Evolutionary conservation across 2,888 invertebrate genomes (phyloP).

Genomic region (Nephrocerus scutellatus): DNA sequence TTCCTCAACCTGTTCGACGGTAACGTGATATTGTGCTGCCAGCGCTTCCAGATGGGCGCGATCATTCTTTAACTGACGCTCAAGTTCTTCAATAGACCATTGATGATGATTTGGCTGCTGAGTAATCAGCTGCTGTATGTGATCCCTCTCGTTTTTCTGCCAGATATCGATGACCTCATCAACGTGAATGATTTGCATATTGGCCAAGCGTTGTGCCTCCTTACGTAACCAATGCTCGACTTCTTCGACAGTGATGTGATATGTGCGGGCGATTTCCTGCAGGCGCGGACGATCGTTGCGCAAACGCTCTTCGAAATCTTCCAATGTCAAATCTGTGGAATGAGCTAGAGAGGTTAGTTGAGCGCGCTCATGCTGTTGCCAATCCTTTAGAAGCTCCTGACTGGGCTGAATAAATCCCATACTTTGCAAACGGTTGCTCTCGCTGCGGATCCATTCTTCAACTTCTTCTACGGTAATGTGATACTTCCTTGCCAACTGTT

Average conservation of each 20-base stretch:
- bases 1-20: constrained; percentile 30
- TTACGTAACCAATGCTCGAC: constrained; percentile 34
- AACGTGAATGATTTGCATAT: constrained; percentile 30
- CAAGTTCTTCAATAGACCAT: constrained; percentile 41
- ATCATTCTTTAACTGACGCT: constrained; percentile 32
- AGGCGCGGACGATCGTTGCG: constrained; percentile 27
- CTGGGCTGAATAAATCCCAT: constrained; percentile 27
- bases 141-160: constrained; percentile 32
- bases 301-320: constrained; percentile 36
- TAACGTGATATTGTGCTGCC: constrained; percentile 32
- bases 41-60: constrained; percentile 29
- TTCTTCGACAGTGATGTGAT: constrained; percentile 33
- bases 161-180: constrained; percentile 28
- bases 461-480: constrained; percentile 40
- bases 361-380: constrained; percentile 32
- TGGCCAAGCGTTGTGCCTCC: constrained; percentile 27
- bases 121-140: constrained; percentile 34
- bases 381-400: constrained; percentile 21
- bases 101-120: constrained; percentile 30
- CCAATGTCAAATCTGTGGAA: too few relatives aligned
- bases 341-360: too few relatives aligned
- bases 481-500: constrained; percentile 35
- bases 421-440: constrained; percentile 33
- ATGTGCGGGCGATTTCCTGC: constrained; percentile 34
- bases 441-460: constrained; percentile 39